Base-by-base conservation (phyloP, 2,888 invertebrate species). In the Zhuqinia jingwanae region DNA sequence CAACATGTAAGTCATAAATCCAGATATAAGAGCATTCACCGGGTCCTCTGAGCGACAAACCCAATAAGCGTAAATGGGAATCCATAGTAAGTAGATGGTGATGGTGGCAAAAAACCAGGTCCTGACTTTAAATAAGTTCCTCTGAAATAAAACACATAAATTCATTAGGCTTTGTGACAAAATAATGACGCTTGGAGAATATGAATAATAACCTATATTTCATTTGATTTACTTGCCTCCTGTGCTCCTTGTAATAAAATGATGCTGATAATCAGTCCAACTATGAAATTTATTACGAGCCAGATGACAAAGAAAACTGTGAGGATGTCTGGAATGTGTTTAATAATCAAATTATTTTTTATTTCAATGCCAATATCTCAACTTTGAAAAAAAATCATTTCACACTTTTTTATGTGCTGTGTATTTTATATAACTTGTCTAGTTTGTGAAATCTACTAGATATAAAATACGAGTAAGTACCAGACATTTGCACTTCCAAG, bases 231-330 rank as follows among this genome's bases (percentile, higher is more conserved):
- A 36, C n/a, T 25, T 80, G 87, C 89, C 87, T 89, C 87, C 77
- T 89, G 89, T 50, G 89, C 85, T 47, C 89, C 89, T 58, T 85
- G 85, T 27, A 89, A 42, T 22, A 89, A 58, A 27, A 89, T 76
- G n/a, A 89, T 60, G 63, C 83, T 89, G 68, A 85, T 73, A 5
- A 87, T 65, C 5, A 87, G 42, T 30, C 87, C 85, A 17, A 65
- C 56, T 10, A 87, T 58, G 58, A 85, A 85, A 27, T 86, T 85
- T 27, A 89, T 11, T 36, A 89, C 58, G 25, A 87, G 42, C 87
- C 89, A 89, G 36, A 87, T 30, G 17, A 85, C 47, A 13, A 89
- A 75, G 22, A 82, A 87, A 1, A 73, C 73, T 68, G 53, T 58
- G 25, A 80, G 25, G 5, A 76, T 65, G 77, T 77, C 89, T 89